Base-by-base conservation (phyloP, 2,888 invertebrate genomes). In the Shargacucullia verbasci region DNA sequence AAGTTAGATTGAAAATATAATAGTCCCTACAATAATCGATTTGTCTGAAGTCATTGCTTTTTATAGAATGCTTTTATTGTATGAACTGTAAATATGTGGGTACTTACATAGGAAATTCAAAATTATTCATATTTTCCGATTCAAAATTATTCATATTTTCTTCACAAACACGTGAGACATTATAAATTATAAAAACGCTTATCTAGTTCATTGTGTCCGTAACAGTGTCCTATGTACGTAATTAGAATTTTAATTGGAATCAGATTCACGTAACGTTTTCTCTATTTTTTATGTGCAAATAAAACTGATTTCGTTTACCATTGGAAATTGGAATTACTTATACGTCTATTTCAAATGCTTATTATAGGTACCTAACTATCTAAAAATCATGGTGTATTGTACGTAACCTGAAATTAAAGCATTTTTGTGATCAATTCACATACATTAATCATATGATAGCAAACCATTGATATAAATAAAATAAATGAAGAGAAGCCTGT, bases 201-300 rank as follows among this genome's bases (percentile, higher is more conserved):
- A 9, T 41, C 12, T 25, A 41, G 20, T 13, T 31, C 29, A 25
- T 54, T 14, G 34, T 14, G 37, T 33, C 34, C n/a, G 31, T 33
- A 52, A 13, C 39, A 37, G 47, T 35, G 27, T 39, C 12, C 27
- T 52, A 44, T 56, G 44, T 47, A 58, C 15, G 50, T 52, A 59
- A 57, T 59, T 66, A 46, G 45, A 27, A 58, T 38, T 67, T 63
- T 66, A 73, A 70, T 63, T 63, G 46, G 45, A 49, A 53, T 48
- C 35, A 50, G 56, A 62, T 47, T 48, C 40, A 35, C 33, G 49
- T 48, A 52, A 47, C 49, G 47, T 44, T 38, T 55, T 48, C 54
- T 46, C 57, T n/a, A 61, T 67, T 57, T 73, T 56, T 69, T 56
- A 71, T 59, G 53, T 61, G 50, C 64, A 56, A 58, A 57, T 68